Evolutionary conservation across 2,888 invertebrate genomes (phyloP).

Genomic region (Rotaria magnacalcarata): DNA sequence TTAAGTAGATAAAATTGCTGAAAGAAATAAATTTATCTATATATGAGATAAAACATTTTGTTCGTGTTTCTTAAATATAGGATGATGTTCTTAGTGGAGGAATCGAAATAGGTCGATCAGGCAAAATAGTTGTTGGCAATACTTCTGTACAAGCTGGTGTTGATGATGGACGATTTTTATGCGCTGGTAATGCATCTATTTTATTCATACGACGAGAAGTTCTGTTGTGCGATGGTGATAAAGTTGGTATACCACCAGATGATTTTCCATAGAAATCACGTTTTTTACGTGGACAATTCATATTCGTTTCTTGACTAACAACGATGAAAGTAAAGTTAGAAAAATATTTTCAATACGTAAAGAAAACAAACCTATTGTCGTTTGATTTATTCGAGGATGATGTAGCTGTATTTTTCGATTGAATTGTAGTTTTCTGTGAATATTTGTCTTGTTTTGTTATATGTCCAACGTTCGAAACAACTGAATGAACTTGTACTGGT

Average conservation of each 20-base stretch:
- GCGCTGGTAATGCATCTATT: not conserved
- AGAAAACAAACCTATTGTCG: not conserved
- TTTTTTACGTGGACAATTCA: not conserved
- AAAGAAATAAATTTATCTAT: not conserved
- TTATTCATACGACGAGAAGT: not conserved
- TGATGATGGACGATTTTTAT: not conserved
- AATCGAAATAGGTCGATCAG: not conserved
- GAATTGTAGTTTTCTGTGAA: not conserved
- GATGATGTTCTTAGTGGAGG: not conserved
- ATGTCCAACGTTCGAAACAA: not conserved
- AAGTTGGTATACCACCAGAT: not conserved
- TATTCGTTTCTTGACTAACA: not conserved
- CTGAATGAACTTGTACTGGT: conserved; percentile 29
- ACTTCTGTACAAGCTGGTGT: not conserved
- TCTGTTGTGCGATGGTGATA: not conserved
- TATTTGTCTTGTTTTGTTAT: not conserved
- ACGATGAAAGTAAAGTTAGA: not conserved
- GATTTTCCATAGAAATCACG: conserved; percentile 25
- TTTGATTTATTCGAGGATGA: not conserved
- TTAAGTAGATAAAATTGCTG: not conserved
- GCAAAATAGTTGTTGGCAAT: not conserved
- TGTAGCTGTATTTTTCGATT: not conserved
- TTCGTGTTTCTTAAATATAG: not conserved
- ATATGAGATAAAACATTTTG: not conserved
- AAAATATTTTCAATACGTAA: not conserved